These are phyloP conservation scores for Julus scanicus DNA, from an alignment of 2,888 invertebrate species.

Conservation along the genomic window DNA sequence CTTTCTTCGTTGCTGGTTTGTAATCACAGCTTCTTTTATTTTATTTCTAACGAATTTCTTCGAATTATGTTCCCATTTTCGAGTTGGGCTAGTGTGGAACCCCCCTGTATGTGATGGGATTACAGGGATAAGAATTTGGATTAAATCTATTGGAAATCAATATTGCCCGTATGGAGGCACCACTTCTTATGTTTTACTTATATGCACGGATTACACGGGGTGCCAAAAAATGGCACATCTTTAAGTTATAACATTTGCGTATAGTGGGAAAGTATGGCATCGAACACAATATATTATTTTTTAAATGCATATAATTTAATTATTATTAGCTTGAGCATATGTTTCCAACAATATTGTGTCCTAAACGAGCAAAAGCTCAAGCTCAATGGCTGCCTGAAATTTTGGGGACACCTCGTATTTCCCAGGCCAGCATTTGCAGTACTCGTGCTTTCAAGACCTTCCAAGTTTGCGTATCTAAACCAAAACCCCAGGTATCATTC, in stretches of 20 bases:
- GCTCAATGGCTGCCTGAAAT: not conserved
- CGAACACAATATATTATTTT: too few species aligned
- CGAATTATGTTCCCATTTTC: not conserved
- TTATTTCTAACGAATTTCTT: not conserved
- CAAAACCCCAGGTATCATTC: not conserved
- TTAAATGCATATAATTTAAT: too few species aligned
- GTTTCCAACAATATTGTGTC: too few species aligned
- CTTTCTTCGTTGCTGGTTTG: not conserved
- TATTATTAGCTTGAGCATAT: too few species aligned
- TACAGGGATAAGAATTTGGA: slow-evolving; percentile 24
- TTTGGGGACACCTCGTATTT: not conserved
- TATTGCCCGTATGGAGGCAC: not conserved
- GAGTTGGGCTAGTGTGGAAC: not conserved
- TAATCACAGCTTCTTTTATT: slow-evolving; percentile 2
- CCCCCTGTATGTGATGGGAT: not conserved
- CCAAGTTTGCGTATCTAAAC: not conserved
- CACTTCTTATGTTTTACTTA: not conserved
- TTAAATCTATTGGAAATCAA: slow-evolving; percentile 19
- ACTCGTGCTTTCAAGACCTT: not conserved
- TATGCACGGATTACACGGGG: not conserved
- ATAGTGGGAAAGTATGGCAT: too few species aligned
- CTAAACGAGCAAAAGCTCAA: too few species aligned
- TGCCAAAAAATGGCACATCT: not conserved
- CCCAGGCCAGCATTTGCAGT: not conserved
- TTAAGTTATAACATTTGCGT: not conserved